These are phyloP conservation scores for Tortrix viridana DNA, from an alignment of 2,888 invertebrate genomes.

Conservation along the genomic window DNA sequence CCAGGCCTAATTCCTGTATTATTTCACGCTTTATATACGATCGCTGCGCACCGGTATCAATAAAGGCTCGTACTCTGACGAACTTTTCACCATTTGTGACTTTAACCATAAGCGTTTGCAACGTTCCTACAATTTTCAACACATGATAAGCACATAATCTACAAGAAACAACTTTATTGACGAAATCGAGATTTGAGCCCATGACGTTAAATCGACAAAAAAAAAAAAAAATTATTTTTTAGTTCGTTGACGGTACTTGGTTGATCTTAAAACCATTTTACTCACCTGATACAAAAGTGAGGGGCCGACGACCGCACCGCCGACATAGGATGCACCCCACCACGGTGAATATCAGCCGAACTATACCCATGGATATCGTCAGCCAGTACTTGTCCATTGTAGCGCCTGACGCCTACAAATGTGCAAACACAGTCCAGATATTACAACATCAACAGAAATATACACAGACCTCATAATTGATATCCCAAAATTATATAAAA, in stretches of 20 bases:
- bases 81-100: background rate
- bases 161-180: too few relatives aligned
- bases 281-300: conserved; percentile 86
- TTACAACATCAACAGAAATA: too few relatives aligned
- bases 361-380: conserved; percentile 85
- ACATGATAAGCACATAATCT: too few relatives aligned
- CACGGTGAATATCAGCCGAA: conserved; percentile 86
- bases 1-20: background rate
- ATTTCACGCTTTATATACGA: conserved; percentile 9
- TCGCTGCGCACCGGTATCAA: background rate
- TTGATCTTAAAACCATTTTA: background rate
- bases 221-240: too few relatives aligned
- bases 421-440: conserved; percentile 42
- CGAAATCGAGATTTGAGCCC: too few relatives aligned
- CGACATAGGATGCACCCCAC: conserved; percentile 85
- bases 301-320: conserved; percentile 84
- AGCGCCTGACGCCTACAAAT: conserved; percentile 85
- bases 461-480: too few relatives aligned
- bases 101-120: conserved; percentile 7
- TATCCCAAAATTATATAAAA: too few relatives aligned
- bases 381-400: conserved; percentile 83
- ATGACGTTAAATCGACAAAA: too few relatives aligned
- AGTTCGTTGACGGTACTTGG: too few relatives aligned
- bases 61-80: background rate
- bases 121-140: too few relatives aligned